Conservation (phyloP, 1,140 invertebrate genomes). For the Leptinotarsa undecemlineata region DNA sequence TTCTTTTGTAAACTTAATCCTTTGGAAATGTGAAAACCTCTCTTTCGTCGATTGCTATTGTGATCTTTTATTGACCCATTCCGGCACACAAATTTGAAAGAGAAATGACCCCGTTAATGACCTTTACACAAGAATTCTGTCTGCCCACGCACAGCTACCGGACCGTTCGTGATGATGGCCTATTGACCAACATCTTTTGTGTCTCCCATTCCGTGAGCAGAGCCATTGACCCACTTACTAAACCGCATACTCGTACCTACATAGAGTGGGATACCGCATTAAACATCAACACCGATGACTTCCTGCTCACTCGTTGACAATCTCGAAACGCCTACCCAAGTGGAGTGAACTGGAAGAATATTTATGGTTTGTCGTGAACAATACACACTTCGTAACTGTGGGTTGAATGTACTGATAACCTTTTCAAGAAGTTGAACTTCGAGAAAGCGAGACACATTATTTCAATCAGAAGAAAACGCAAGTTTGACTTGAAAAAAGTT, state of each 20-base stretch:
- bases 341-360: not conserved
- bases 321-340: not conserved
- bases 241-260: not conserved
- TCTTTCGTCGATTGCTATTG: too few species aligned
- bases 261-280: conserved; percentile 1
- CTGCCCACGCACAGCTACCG: not conserved
- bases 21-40: too few species aligned
- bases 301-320: conserved; percentile 7
- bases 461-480: too few species aligned
- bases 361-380: not conserved
- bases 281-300: not conserved
- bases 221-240: conserved; percentile 11
- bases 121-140: not conserved
- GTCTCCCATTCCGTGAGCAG: not conserved
- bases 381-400: too few species aligned
- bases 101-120: not conserved
- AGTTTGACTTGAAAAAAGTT: too few species aligned
- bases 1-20: too few species aligned
- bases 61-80: too few species aligned
- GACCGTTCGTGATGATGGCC: not conserved
- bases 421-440: too few species aligned
- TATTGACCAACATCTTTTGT: conserved; percentile 16
- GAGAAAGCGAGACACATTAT: too few species aligned
- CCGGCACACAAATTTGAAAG: too few species aligned
- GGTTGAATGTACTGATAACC: too few species aligned